A percentile compares a stretch with the other conserved stretches of the same genome.
Evolutionary conservation across 2,888 invertebrate genomes (phyloP).

Genomic region (Steinernema hermaphroditum): DNA sequence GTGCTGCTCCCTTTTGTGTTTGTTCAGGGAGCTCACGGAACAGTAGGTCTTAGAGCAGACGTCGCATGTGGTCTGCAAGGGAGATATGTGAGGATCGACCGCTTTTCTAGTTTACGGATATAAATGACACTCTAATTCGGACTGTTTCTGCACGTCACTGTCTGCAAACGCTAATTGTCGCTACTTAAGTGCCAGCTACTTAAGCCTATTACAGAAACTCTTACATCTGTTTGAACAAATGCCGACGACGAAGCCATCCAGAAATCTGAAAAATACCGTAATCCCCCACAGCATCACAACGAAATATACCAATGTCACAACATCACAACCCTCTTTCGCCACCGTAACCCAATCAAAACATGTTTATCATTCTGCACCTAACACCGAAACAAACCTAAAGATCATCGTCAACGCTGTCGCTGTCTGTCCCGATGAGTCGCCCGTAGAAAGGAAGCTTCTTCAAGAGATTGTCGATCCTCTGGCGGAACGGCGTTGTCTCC

Average conservation of each 20-base stretch:
- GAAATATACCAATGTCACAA: neutral
- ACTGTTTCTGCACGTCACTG: too few relatives aligned
- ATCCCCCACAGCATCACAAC: neutral
- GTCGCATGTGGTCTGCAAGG: neutral
- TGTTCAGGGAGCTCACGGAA: conserved; percentile 6
- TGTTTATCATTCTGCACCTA: neutral
- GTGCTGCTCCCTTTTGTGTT: conserved; percentile 25
- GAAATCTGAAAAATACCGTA: neutral
- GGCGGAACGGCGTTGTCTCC: neutral
- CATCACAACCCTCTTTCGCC: neutral
- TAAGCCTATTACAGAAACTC: too few relatives aligned
- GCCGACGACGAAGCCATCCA: neutral
- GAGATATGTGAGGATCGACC: too few relatives aligned
- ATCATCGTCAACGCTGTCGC: neutral
- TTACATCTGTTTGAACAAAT: too few relatives aligned
- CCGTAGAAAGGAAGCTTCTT: conserved; percentile 18
- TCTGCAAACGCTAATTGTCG: too few relatives aligned
- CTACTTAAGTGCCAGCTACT: too few relatives aligned
- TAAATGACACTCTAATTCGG: too few relatives aligned
- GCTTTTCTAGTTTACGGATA: too few relatives aligned
- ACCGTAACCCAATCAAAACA: neutral
- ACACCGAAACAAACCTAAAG: conserved; percentile 5
- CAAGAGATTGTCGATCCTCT: neutral
- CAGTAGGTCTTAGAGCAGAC: conserved; percentile 12
- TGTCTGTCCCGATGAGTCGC: neutral